Conservation (phyloP, 2,888 invertebrate species). For the Carabus problematicus region DNA sequence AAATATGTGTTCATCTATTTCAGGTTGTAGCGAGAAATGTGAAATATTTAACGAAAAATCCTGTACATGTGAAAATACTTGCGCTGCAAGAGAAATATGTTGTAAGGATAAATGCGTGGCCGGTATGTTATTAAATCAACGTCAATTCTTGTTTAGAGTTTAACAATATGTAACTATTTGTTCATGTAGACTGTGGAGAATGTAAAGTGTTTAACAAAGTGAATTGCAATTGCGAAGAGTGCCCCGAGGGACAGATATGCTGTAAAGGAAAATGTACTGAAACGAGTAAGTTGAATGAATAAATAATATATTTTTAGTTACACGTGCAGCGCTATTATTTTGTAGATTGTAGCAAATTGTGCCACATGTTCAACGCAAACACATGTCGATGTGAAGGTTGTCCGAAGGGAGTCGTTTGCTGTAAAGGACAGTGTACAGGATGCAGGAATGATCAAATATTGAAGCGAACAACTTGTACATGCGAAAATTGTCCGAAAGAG, state of each 20-base stretch:
- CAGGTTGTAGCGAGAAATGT: conserved; percentile 6
- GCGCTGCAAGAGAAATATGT: too few species aligned
- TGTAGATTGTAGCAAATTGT: too few species aligned
- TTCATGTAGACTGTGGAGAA: conserved; percentile 6
- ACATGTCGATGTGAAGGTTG: conserved; percentile 1
- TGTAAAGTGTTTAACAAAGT: neutral
- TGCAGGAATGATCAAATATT: neutral
- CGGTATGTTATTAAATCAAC: too few species aligned
- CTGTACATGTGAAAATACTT: neutral
- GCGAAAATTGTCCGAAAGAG: neutral
- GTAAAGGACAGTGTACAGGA: conserved; percentile 5
- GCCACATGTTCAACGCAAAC: neutral
- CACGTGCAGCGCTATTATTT: too few species aligned
- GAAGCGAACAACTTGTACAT: conserved; percentile 7
- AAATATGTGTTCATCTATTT: neutral
- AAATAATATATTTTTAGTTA: neutral
- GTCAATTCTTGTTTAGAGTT: too few species aligned
- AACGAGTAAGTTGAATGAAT: neutral
- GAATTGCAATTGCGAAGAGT: neutral
- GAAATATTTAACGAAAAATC: neutral
- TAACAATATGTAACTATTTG: neutral
- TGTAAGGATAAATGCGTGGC: too few species aligned
- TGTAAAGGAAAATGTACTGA: neutral
- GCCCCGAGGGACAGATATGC: neutral
- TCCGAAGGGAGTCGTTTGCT: neutral